Evolutionary conservation across 2,888 invertebrate species (phyloP).

Genomic region (Meta bourneti): DNA sequence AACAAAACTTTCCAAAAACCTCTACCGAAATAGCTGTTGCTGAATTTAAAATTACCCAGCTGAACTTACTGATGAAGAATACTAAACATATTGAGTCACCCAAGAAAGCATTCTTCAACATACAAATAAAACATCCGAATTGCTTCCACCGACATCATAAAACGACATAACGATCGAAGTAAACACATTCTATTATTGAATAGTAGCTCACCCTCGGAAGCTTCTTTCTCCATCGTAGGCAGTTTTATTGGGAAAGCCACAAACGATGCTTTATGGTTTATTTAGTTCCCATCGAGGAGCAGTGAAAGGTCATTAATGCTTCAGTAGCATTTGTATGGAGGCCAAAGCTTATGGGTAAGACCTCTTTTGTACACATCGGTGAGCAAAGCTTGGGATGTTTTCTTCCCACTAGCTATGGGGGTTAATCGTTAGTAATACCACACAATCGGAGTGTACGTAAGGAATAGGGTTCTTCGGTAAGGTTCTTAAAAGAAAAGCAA

Average conservation of each 20-base stretch:
- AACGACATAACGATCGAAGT: not conserved
- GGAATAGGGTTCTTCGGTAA: no score
- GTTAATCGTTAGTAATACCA: no score
- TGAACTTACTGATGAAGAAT: no score
- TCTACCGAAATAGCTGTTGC: no score
- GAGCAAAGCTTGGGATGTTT: no score
- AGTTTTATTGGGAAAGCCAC: conserved; percentile 22
- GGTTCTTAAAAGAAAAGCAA: no score
- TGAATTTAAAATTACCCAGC: no score
- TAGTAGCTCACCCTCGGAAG: not conserved
- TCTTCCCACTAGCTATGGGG: no score
- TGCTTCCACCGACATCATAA: conserved; percentile 10
- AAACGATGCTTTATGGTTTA: conserved; percentile 39
- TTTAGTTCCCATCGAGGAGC: conserved; percentile 3
- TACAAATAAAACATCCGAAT: conserved; percentile 4
- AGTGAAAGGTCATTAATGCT: conserved; percentile 15
- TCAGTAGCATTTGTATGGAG: conserved; percentile 11
- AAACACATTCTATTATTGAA: not conserved
- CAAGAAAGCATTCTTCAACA: not conserved
- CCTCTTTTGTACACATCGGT: not conserved
- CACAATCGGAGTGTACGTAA: no score
- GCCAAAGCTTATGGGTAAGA: not conserved
- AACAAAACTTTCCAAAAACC: no score
- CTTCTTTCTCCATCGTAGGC: conserved; percentile 6
- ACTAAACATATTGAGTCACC: not conserved